phyloP scores from a whole-genome alignment of 2,113 vertebrate genomes.

The Steatornis caripensis region DNA sequence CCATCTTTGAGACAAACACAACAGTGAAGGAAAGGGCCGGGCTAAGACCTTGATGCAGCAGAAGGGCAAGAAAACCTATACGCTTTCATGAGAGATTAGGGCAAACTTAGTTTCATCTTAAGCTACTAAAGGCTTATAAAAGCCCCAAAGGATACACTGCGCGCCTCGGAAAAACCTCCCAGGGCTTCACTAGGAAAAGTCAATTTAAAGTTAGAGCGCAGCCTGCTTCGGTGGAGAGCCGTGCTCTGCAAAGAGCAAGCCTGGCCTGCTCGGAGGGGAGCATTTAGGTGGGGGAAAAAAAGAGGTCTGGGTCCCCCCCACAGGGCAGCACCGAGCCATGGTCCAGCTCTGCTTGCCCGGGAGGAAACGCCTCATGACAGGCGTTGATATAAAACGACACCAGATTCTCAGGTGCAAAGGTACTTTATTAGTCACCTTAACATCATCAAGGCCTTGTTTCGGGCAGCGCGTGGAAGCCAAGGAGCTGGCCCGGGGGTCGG shows the following conservation, averaged over 20 bases:
- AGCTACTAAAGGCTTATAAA: slow-evolving; percentile 47
- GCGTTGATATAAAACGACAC: fast-evolving
- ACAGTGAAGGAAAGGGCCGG: fast-evolving
- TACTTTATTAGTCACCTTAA: not conserved
- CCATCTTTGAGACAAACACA: not conserved
- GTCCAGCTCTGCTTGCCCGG: not conserved
- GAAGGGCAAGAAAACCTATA: not conserved
- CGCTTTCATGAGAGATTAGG: slow-evolving; percentile 36
- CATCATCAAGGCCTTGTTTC: not conserved
- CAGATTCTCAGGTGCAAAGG: not conserved
- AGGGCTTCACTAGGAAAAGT: not conserved
- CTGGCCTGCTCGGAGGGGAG: not conserved
- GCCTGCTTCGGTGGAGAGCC: not conserved
- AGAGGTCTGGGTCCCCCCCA: not conserved
- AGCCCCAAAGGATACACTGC: not conserved
- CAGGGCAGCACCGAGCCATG: not conserved
- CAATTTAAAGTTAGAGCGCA: slow-evolving; percentile 15
- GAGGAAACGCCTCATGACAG: not conserved
- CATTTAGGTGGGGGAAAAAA: fast-evolving
- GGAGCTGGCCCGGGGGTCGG: fast-evolving
- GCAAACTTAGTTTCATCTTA: slow-evolving; percentile 29
- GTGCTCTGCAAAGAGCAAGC: not conserved
- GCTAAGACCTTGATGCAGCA: slow-evolving; percentile 1
- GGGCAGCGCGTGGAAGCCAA: not conserved
- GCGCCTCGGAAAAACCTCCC: not conserved